Percentiles rank a stretch among this genome's conserved stretches.
Evolutionary conservation across 2,888 invertebrate species (phyloP).

Genomic region (Leucania comma): DNA sequence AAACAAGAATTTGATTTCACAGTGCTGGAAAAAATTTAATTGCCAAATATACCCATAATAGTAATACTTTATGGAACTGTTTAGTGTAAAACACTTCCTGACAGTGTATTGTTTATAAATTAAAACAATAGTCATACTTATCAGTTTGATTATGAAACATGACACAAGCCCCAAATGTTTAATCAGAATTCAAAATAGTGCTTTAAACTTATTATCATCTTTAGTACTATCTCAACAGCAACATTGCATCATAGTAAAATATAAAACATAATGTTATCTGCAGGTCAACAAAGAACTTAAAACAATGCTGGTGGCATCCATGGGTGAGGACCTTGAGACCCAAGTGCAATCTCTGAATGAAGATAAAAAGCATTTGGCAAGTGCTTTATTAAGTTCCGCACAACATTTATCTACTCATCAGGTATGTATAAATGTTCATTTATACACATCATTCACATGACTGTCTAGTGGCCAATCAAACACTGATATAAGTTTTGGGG

Average conservation of each 20-base stretch:
- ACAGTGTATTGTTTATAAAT: not conserved
- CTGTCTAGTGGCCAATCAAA: not conserved
- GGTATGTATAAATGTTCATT: constrained; percentile 73
- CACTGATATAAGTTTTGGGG: too few relatives aligned
- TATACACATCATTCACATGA: too few relatives aligned
- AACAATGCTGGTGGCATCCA: constrained; percentile 97
- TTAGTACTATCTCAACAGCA: not conserved
- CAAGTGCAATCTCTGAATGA: constrained; percentile 97
- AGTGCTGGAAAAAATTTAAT: too few relatives aligned
- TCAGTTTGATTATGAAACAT: constrained; percentile 7
- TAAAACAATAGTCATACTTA: constrained; percentile 12
- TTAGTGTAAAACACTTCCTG: not conserved
- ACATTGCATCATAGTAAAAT: constrained; percentile 31
- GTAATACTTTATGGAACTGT: too few relatives aligned
- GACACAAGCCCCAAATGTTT: not conserved
- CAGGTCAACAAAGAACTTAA: constrained; percentile 98
- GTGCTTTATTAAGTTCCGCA: constrained; percentile 96
- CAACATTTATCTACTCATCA: constrained; percentile 96
- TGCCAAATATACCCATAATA: too few relatives aligned
- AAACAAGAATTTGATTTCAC: not conserved
- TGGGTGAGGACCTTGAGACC: constrained; percentile 98
- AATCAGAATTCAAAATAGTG: not conserved
- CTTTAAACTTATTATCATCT: constrained; percentile 19
- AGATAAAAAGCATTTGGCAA: constrained; percentile 97
- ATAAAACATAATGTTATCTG: constrained; percentile 32